Conservation (phyloP, 2,113 vertebrate species). For the Cromileptes altivelis region DNA sequence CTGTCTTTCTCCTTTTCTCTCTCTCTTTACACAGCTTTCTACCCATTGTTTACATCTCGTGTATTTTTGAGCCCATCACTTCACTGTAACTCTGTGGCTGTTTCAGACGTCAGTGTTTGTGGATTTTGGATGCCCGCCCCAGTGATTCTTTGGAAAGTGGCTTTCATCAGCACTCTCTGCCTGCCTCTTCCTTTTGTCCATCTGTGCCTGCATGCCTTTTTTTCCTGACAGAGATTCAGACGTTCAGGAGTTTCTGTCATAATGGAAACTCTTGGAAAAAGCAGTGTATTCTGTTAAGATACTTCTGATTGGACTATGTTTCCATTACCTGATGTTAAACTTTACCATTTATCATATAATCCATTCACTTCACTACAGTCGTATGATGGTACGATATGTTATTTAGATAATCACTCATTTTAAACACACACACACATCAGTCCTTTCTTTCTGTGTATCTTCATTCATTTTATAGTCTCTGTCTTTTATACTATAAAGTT, state of each 20-base stretch:
- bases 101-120: conserved; percentile 44
- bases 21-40: conserved; percentile 10
- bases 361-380: background rate
- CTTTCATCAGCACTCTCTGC: conserved; percentile 21
- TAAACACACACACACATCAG: background rate
- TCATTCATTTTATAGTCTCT: background rate
- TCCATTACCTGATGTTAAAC: background rate
- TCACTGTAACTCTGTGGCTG: conserved; percentile 7
- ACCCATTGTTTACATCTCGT: conserved; percentile 27
- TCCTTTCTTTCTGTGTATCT: background rate
- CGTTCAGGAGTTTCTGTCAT: conserved; percentile 2
- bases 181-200: background rate
- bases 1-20: background rate
- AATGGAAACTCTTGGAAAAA: background rate
- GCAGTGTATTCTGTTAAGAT: conserved; percentile 6
- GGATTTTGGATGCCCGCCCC: conserved; percentile 39
- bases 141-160: conserved; percentile 19
- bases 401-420: background rate
- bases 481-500: background rate
- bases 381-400: too few species aligned
- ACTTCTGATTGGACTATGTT: background rate
- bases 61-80: conserved; percentile 24
- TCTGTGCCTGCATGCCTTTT: background rate
- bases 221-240: conserved; percentile 13
- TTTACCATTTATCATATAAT: background rate